Evolutionary conservation across 2,888 invertebrate species (phyloP), one percentile per base, ranked within the genome.

Genomic region (Acleris holmiana): DNA sequence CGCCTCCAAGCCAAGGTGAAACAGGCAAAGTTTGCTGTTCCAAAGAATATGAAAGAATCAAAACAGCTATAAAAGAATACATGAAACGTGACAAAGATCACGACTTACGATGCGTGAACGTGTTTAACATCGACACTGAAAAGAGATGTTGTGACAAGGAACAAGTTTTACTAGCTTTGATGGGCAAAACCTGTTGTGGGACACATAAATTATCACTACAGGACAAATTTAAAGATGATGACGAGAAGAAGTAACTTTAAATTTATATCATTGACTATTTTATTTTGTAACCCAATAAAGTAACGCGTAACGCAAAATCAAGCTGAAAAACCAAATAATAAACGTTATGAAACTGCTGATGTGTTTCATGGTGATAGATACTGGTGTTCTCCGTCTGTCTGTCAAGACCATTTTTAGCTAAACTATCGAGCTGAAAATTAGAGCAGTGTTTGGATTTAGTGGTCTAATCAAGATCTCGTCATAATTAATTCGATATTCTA

Each of bases 11-110:
- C 68, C 88, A 88, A 67, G 84, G 82, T 55, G 83, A 88, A 21
- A 87, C 86, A 2, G 91, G 91, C 5, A 91, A 91, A 81, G 84
- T 92, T 7, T 92, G 92, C 69, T 92, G 92, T 71, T 91, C 92
- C 0, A 90, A 87, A 69, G 91, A 92, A 71, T 92, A 82, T 58
- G 86, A 91, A 64, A 82, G 91, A 76, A 89, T 92, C 59, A 91
- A 87, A 78, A 89, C 86, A 67, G 90, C 89, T 1, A 75, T 92
- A 8, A 84, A 83, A 64, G 88, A 89, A 41, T 91, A 91, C 55
- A 85, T 86, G 84, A 85, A 79, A 63, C 68, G 84, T 59, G 86
- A 89, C 50, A 90, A 90, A 71, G 84, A 83, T 4, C 69, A 85
- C 58, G 91, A 91, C 68, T 84, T 74, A 63, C 84, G 91, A 69